Base-by-base conservation (phyloP, 2,797 vertebrate genomes). In the Mastacembelus armatus region DNA sequence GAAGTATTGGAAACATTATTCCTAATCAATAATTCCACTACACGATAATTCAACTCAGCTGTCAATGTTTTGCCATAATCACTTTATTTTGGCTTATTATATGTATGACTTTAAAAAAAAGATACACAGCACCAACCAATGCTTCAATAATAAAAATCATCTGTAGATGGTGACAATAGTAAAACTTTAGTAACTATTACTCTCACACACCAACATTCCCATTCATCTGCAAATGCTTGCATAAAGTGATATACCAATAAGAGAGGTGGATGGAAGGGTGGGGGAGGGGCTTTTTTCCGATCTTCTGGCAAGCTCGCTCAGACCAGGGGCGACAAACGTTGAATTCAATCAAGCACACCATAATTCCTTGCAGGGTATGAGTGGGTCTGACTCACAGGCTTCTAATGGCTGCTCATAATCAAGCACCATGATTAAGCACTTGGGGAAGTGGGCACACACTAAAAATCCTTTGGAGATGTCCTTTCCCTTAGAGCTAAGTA, bases 341-440 rank as follows among this genome's bases (percentile, higher is more conserved):
- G 74, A 91, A 90, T 85, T 90, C 83, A 90, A 91, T 91, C 87
- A 90, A 71, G 83, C 79, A 56, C 71, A 59, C 75, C 67, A 77
- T 88, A 87, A 88, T 86, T 91, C 85, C 85, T 90, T 76, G 65
- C 88, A 74, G 87, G 83, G 83, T 80, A 84, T 66, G 72, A 90
- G 85, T 86, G 87, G 78, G 80, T 75, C 81, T 88, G 86, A 92
- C 72, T 89, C 88, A 88, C 81, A 81, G 80, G 80, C 83, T 76
- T 81, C 86, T 91, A 92, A 91, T 88, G 89, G 86, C 80, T 82
- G 87, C 82, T 90, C 82, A 84, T 91, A 88, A 91, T 90, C 88
- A 91, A 91, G 90, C 87, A 89, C 87, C 85, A 78, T 88, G 87
- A 90, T 91, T 90, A 92, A 88, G 88, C 88, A 89, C 88, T 91